Evolutionary conservation across 2,113 vertebrate genomes (phyloP).

Genomic region (Monarcha castaneiventris): DNA sequence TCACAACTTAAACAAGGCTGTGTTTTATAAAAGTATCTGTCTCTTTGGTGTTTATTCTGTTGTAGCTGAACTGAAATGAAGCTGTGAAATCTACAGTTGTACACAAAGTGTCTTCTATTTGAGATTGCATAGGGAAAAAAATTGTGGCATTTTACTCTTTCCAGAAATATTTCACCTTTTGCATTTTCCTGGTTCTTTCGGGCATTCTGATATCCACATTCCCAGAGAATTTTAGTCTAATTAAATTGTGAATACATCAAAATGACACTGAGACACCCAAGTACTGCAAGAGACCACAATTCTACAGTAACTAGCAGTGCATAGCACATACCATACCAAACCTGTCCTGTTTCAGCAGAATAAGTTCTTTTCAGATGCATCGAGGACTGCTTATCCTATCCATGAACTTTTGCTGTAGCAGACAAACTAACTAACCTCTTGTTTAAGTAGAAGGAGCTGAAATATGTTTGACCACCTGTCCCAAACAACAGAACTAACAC

Average conservation of each 20-base stretch:
- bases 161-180: background rate
- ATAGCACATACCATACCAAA: accelerated
- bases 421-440: background rate
- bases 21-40: background rate
- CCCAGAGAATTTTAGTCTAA: background rate
- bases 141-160: background rate
- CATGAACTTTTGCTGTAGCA: background rate
- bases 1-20: background rate
- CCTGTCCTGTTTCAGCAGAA: background rate
- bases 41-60: background rate
- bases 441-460: background rate
- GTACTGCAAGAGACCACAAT: background rate
- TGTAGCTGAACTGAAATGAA: background rate
- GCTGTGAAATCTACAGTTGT: background rate
- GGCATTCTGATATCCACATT: background rate
- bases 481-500: background rate
- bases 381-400: background rate
- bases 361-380: background rate
- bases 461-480: background rate
- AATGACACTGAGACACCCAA: background rate
- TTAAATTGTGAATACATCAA: background rate
- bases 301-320: background rate
- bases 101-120: background rate
- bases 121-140: background rate
- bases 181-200: background rate